A percentile compares a stretch with the other conserved stretches of the same genome.
Evolutionary conservation across 2,113 vertebrate species (phyloP).

Genomic region (Maccullochella peelii): DNA sequence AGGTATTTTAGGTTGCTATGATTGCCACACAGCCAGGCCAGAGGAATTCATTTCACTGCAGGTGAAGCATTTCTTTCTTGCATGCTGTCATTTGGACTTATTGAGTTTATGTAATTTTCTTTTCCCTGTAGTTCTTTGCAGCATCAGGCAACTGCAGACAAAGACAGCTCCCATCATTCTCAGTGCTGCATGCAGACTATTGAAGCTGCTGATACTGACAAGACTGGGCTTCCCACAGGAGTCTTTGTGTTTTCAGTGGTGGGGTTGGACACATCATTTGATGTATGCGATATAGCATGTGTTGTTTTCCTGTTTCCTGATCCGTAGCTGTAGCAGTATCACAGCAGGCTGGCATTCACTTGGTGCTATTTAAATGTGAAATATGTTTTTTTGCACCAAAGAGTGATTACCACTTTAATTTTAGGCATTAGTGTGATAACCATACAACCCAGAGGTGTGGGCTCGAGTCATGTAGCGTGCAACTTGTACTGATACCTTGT

Average conservation of each 20-base stretch:
- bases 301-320: background rate
- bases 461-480: background rate
- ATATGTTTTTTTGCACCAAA: background rate
- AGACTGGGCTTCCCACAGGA: conserved; percentile 34
- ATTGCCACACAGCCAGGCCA: conserved; percentile 29
- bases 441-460: background rate
- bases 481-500: background rate
- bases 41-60: conserved; percentile 45
- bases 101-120: conserved; percentile 11
- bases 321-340: background rate
- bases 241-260: conserved; percentile 7
- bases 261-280: conserved; percentile 18
- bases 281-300: background rate
- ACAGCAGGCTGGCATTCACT: background rate
- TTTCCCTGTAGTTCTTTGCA: conserved; percentile 33
- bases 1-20: conserved; percentile 40
- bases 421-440: background rate
- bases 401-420: background rate
- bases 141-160: conserved; percentile 35
- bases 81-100: conserved; percentile 56
- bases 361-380: background rate
- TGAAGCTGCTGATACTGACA: conserved; percentile 23
- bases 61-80: conserved; percentile 33
- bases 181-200: background rate
- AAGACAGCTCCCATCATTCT: conserved; percentile 15